phyloP scores from a whole-genome alignment of 2,113 vertebrate species.

The Rostratula benghalensis region DNA sequence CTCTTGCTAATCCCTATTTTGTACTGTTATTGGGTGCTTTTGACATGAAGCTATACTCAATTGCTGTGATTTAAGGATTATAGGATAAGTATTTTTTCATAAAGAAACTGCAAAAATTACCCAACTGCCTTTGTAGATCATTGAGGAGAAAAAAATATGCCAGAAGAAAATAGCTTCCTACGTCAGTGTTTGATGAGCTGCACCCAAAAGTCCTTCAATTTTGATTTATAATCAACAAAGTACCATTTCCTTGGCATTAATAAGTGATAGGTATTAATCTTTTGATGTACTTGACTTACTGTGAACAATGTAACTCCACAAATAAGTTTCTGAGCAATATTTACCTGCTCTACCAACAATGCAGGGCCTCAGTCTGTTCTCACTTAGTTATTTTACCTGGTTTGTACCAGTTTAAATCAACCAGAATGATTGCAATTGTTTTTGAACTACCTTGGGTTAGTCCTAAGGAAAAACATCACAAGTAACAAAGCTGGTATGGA shows the following conservation, averaged over 20 bases:
- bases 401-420: not conserved
- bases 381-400: not conserved
- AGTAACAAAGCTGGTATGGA: not conserved
- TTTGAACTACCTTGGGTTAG: not conserved
- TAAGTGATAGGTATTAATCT: not conserved
- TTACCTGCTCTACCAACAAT: not conserved
- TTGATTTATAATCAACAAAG: not conserved
- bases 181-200: not conserved
- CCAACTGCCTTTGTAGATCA: not conserved
- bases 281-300: not conserved
- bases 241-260: not conserved
- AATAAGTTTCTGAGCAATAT: not conserved
- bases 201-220: not conserved
- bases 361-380: not conserved
- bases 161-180: not conserved
- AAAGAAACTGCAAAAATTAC: not conserved
- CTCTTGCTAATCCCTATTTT: conserved; percentile 34
- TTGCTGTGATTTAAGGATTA: conserved; percentile 36
- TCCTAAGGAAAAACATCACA: not conserved
- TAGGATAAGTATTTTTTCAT: conserved; percentile 33
- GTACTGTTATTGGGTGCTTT: not conserved
- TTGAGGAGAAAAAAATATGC: conserved; percentile 10
- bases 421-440: not conserved
- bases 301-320: not conserved
- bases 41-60: not conserved